A percentile compares a stretch with the other conserved stretches of the same genome.
phyloP scores from a whole-genome alignment of 2,888 invertebrate genomes.

The Habrosyne pyritoides region DNA sequence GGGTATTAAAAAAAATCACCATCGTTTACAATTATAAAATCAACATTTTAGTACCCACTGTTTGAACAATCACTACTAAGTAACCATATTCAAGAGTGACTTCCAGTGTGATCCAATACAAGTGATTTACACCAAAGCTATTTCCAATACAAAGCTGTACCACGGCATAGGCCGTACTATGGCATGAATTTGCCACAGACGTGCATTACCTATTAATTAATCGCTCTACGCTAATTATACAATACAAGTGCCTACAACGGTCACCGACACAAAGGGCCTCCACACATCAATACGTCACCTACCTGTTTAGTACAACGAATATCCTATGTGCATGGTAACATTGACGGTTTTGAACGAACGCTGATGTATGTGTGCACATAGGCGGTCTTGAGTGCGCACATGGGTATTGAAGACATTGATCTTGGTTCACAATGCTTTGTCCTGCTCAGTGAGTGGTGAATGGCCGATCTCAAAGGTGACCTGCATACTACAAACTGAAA shows the following conservation, averaged over 20 bases:
- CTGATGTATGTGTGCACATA: conserved; percentile 45
- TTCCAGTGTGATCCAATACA: neutral
- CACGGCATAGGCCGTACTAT: conserved; percentile 22
- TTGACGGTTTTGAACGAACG: conserved; percentile 48
- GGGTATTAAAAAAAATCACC: too few relatives aligned
- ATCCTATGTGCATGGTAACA: conserved; percentile 41
- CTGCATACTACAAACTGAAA: conserved; percentile 58
- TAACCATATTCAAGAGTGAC: too few relatives aligned
- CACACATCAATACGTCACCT: conserved; percentile 24
- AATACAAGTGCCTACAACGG: conserved; percentile 66
- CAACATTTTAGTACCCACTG: too few relatives aligned
- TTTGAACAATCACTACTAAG: too few relatives aligned
- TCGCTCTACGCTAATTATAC: conserved; percentile 75
- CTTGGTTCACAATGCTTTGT: conserved; percentile 72
- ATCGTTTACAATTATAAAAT: too few relatives aligned
- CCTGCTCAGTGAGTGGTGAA: conserved; percentile 59
- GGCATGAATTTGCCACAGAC: conserved; percentile 55
- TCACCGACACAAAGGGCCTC: conserved; percentile 63
- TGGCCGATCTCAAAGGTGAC: conserved; percentile 57
- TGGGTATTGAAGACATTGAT: conserved; percentile 70
- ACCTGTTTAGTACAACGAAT: conserved; percentile 24
- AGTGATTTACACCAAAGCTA: neutral
- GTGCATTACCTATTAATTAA: conserved; percentile 77
- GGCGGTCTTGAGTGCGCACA: conserved; percentile 51
- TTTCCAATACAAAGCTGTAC: conserved; percentile 16